Percentiles rank a stretch among this genome's conserved stretches.
Evolutionary conservation across 2,797 vertebrate species (phyloP).

Genomic region (Chloroceryle amazona): DNA sequence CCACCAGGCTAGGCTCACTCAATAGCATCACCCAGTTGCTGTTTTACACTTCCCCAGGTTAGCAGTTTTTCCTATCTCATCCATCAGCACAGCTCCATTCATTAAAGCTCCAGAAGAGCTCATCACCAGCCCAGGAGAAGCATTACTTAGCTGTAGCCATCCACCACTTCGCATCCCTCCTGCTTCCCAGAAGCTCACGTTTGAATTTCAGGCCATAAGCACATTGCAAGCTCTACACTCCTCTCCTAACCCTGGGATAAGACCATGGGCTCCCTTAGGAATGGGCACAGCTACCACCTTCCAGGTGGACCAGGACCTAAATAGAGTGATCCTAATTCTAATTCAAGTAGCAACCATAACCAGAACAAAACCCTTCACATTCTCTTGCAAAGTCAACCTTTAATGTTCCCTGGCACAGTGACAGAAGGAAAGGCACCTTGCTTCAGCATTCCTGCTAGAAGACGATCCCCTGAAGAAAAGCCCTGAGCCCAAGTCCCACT

Average conservation of each 20-base stretch:
- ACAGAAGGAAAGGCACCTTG: neutral
- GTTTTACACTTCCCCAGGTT: conserved; percentile 34
- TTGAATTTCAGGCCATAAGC: rapidly evolving
- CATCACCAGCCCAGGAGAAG: neutral
- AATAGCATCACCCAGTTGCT: rapidly evolving
- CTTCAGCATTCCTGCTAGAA: neutral
- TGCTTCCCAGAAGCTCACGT: neutral
- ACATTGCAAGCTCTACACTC: neutral
- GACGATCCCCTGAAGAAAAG: neutral
- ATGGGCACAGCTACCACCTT: neutral
- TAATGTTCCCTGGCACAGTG: rapidly evolving
- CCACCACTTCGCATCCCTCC: neutral
- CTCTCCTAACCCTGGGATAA: neutral
- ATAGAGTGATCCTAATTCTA: neutral
- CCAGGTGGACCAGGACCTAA: neutral
- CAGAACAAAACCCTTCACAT: rapidly evolving
- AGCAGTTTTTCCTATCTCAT: conserved; percentile 46
- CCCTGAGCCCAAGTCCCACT: neutral
- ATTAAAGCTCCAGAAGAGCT: conserved; percentile 47
- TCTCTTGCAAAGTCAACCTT: neutral
- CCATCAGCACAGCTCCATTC: conserved; percentile 19
- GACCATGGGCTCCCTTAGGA: neutral
- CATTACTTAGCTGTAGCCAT: neutral
- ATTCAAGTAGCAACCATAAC: rapidly evolving
- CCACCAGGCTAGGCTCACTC: neutral